A percentile compares a stretch with the other conserved stretches of the same genome.
Evolutionary conservation across 2,113 vertebrate species (phyloP).

Genomic region (Eptatretus burgeri): DNA sequence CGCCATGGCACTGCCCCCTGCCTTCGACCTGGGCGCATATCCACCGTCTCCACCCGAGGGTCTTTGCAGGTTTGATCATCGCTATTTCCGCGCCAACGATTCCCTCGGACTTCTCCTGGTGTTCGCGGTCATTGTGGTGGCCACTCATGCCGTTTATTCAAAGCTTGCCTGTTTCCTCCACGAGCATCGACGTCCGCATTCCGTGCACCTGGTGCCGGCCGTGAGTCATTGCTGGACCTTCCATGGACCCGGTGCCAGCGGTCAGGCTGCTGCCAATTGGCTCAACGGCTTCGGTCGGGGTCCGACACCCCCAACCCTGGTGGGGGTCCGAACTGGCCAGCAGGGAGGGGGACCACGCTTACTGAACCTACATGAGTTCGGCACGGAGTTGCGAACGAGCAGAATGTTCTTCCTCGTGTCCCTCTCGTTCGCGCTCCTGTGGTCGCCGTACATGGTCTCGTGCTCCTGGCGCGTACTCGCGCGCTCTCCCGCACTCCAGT

Average conservation of each 20-base stretch:
- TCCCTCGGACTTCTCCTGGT: slow-evolving; percentile 81
- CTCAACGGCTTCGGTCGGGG: slow-evolving; percentile 65
- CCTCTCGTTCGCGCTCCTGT: slow-evolving; percentile 59
- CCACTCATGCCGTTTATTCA: slow-evolving; percentile 63
- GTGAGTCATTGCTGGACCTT: slow-evolving; percentile 92
- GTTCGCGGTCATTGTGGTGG: slow-evolving; percentile 57
- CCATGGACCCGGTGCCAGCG: slow-evolving; percentile 62
- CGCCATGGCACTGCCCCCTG: slow-evolving; percentile 65
- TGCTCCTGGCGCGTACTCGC: slow-evolving; percentile 83
- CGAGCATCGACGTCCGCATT: slow-evolving; percentile 72
- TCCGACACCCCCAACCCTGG: slow-evolving; percentile 58
- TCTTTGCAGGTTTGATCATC: slow-evolving; percentile 76
- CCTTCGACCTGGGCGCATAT: slow-evolving; percentile 68
- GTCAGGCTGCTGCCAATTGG: slow-evolving; percentile 75
- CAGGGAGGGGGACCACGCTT: slow-evolving; percentile 48
- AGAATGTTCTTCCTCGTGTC: slow-evolving; percentile 82
- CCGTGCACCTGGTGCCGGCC: slow-evolving; percentile 60
- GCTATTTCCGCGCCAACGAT: slow-evolving; percentile 75
- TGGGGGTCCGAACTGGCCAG: slow-evolving; percentile 59
- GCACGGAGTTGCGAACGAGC: slow-evolving; percentile 55
- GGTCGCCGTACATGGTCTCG: slow-evolving; percentile 67
- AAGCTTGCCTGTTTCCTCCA: slow-evolving; percentile 69
- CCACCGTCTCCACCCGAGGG: slow-evolving; percentile 69
- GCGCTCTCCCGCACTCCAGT: slow-evolving; percentile 35
- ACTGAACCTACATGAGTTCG: slow-evolving; percentile 68